These are phyloP conservation scores for Drosophila multiciliata DNA, from an alignment of 2,888 invertebrate genomes.

Conservation along the genomic window DNA sequence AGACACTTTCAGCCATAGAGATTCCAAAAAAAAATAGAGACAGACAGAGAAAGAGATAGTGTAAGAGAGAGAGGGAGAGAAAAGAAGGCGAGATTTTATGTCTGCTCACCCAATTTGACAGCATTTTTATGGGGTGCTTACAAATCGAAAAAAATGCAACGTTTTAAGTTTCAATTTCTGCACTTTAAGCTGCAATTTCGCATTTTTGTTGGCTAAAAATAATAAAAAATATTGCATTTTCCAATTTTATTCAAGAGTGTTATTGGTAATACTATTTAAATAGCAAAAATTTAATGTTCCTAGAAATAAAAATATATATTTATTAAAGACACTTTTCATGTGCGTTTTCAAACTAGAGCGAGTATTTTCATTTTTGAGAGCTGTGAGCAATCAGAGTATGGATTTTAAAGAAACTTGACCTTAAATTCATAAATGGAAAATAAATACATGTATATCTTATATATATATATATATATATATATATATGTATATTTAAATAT, in stretches of 20 bases:
- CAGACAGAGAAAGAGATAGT: background rate
- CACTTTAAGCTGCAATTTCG: background rate
- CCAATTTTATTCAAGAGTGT: background rate
- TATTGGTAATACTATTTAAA: background rate
- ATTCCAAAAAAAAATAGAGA: background rate
- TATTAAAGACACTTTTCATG: background rate
- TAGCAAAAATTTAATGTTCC: too few species aligned
- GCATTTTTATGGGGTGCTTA: background rate
- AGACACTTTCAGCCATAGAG: background rate
- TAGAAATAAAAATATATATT: too few species aligned
- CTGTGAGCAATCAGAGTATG: background rate
- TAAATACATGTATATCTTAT: too few species aligned
- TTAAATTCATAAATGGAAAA: background rate
- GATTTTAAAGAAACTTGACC: background rate
- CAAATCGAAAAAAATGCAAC: background rate
- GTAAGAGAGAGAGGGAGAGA: too few species aligned
- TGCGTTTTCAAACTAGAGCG: too few species aligned
- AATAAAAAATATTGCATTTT: background rate
- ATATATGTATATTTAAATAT: too few species aligned
- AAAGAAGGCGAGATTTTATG: constrained; percentile 1
- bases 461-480: too few species aligned
- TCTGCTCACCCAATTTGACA: constrained; percentile 8
- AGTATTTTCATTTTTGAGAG: background rate
- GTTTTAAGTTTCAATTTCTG: background rate
- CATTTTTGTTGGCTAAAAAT: background rate